phyloP scores from a whole-genome alignment of 2,888 invertebrate genomes.

The Hydriomena furcata region DNA sequence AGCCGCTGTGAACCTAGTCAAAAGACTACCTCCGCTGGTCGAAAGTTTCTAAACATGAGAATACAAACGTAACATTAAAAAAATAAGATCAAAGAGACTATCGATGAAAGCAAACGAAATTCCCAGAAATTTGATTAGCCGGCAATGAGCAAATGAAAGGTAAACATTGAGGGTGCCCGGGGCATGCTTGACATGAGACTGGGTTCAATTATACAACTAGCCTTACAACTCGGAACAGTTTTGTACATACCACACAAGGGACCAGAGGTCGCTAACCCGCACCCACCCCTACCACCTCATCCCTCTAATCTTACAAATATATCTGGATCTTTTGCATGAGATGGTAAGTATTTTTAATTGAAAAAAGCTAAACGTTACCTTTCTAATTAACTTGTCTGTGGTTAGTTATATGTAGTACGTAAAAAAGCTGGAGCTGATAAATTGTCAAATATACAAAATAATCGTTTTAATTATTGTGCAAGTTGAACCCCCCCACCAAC shows the following conservation, averaged over 20 bases:
- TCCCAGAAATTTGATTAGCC: conserved; percentile 38
- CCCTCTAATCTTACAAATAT: conserved; percentile 45
- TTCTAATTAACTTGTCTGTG: no score
- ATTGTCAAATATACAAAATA: no score
- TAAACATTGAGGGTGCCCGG: conserved; percentile 48
- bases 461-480: no score
- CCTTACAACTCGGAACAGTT: conserved; percentile 37
- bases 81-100: conserved; percentile 23
- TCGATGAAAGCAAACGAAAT: conserved; percentile 24
- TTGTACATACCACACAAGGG: conserved; percentile 47
- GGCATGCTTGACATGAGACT: conserved; percentile 33
- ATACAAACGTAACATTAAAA: background rate
- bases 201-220: conserved; percentile 36
- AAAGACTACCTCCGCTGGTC: no score
- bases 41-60: no score
- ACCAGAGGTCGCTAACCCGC: conserved; percentile 49
- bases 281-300: conserved; percentile 44
- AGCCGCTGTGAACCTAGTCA: no score
- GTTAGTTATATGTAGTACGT: no score
- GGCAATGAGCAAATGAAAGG: conserved; percentile 50
- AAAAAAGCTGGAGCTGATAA: no score
- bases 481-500: background rate
- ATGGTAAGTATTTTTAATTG: background rate
- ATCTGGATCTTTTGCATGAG: conserved; percentile 28
- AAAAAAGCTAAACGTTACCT: background rate